phyloP scores from a whole-genome alignment of 92 coral and sea anemone species.

The Montipora capitata region DNA sequence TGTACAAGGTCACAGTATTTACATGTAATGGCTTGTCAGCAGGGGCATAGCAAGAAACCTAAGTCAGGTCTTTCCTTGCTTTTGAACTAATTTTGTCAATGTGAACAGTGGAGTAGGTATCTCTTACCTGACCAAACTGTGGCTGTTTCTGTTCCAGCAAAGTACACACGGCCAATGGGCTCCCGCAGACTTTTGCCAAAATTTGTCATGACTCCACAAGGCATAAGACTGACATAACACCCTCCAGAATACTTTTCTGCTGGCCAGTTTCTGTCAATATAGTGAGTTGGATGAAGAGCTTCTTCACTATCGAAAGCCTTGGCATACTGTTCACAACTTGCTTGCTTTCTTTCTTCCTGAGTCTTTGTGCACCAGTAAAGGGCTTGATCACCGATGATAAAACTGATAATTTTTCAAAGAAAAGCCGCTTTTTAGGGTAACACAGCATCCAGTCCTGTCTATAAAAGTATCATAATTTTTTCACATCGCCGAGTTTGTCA shows the following conservation, averaged over 20 bases:
- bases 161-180: constrained; percentile 90
- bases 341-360: constrained; percentile 93
- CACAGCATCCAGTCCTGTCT: background rate
- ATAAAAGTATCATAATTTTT: no score
- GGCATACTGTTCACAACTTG: constrained; percentile 95
- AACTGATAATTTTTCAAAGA: constrained; percentile 37
- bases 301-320: constrained; percentile 86
- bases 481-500: no score
- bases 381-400: constrained; percentile 93
- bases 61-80: background rate
- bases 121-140: constrained; percentile 91
- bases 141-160: constrained; percentile 99
- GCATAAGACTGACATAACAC: constrained; percentile 89
- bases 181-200: constrained; percentile 80
- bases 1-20: no score
- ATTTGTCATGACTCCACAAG: constrained; percentile 93
- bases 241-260: constrained; percentile 99
- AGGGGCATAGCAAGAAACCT: no score
- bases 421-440: background rate
- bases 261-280: constrained; percentile 98
- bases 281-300: constrained; percentile 91
- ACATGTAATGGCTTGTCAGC: no score
- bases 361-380: constrained; percentile 90
- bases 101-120: background rate
- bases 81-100: background rate